Evolutionary conservation across 2,888 invertebrate genomes (phyloP).

Genomic region (Myopa tessellatipennis): DNA sequence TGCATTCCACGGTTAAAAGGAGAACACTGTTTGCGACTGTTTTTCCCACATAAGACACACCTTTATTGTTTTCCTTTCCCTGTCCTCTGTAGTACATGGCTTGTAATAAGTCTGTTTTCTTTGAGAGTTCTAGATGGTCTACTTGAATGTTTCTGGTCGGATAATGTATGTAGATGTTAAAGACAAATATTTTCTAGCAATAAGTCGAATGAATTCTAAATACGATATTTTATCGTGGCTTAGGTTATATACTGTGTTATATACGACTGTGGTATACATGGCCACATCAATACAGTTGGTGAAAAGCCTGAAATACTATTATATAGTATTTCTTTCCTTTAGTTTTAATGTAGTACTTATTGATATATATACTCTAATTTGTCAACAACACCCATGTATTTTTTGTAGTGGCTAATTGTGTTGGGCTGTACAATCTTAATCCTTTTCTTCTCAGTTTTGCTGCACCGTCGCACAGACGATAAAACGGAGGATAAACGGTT

Average conservation of each 20-base stretch:
- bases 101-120: constrained; percentile 16
- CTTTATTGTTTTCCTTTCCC: background rate
- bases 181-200: too few relatives aligned
- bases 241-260: too few relatives aligned
- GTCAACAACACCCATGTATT: constrained; percentile 23
- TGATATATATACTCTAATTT: constrained; percentile 28
- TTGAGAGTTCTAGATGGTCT: background rate
- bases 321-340: constrained; percentile 22
- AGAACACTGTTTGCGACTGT: constrained; percentile 3
- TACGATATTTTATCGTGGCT: constrained; percentile 19
- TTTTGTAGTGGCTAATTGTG: constrained; percentile 18
- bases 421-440: constrained; percentile 19
- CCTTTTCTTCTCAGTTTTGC: constrained; percentile 23
- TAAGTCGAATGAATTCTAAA: background rate
- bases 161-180: too few relatives aligned
- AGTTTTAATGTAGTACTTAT: constrained; percentile 22
- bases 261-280: too few relatives aligned
- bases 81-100: constrained; percentile 2
- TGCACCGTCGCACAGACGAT: constrained; percentile 33
- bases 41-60: background rate
- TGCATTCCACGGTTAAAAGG: constrained; percentile 7
- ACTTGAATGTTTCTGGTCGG: too few relatives aligned
- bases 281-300: too few relatives aligned
- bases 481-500: constrained; percentile 13
- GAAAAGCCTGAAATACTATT: too few relatives aligned